Evolutionary conservation across 2,888 invertebrate genomes (phyloP).

Genomic region (Dichetophora obliterata): DNA sequence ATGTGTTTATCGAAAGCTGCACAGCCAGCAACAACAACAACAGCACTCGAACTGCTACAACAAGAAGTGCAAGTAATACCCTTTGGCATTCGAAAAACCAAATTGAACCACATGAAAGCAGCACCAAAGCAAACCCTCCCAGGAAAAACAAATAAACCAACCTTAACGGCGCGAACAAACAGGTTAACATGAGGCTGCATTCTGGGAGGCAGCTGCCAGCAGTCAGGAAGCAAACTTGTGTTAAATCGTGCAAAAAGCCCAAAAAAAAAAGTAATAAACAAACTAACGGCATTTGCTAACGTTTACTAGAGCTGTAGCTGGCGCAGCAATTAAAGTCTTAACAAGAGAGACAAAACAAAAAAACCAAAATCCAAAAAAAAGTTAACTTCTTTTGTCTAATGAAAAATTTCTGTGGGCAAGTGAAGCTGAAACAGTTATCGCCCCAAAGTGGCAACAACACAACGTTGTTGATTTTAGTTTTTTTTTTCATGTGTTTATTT

Average conservation of each 20-base stretch:
- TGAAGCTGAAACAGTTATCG: no score
- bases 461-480: no score
- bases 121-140: neutral
- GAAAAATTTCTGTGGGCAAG: no score
- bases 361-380: neutral
- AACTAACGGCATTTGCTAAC: neutral
- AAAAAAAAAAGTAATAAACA: neutral
- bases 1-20: constrained; percentile 15
- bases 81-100: constrained; percentile 20
- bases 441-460: no score
- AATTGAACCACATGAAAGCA: neutral
- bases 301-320: neutral
- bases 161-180: neutral
- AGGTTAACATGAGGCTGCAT: constrained; percentile 4
- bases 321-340: neutral
- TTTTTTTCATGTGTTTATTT: no score
- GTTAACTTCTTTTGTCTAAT: no score
- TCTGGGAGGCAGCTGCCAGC: neutral
- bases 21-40: neutral
- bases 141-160: constrained; percentile 8
- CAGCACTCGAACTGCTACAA: neutral
- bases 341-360: neutral
- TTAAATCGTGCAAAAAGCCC: constrained; percentile 7
- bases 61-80: constrained; percentile 3
- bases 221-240: constrained; percentile 11